Percentiles rank a stretch among this genome's conserved stretches.
Conservation (phyloP, 1,140 invertebrate species). For the Heliothis subflexa region DNA sequence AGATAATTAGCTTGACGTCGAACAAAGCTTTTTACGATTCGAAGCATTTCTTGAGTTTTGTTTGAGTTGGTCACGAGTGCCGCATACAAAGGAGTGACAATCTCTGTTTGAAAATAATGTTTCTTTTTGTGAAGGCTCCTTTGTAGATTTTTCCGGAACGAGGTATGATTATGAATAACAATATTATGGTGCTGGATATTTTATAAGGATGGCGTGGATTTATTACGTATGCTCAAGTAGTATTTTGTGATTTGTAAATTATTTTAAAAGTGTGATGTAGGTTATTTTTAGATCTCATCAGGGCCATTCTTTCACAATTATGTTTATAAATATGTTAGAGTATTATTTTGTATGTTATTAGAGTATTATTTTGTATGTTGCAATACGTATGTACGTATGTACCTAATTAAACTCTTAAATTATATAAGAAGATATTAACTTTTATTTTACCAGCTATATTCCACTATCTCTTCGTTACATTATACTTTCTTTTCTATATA, state of each 20-base stretch:
- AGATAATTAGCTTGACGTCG: constrained; percentile 19
- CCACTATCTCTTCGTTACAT: no score
- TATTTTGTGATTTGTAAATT: not conserved
- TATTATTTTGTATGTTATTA: no score
- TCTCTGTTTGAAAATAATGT: constrained; percentile 38
- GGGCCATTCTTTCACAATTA: no score
- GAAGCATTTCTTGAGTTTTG: constrained; percentile 22
- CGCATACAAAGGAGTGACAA: constrained; percentile 25
- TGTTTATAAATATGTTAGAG: no score
- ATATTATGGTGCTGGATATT: not conserved
- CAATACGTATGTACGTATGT: no score
- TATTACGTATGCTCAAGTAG: not conserved
- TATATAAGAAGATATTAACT: no score
- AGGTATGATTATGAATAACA: constrained; percentile 33
- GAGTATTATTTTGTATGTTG: no score
- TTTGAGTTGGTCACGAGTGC: constrained; percentile 24
- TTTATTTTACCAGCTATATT: no score
- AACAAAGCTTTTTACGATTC: constrained; percentile 22
- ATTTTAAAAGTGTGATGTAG: no score
- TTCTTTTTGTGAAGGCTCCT: constrained; percentile 18
- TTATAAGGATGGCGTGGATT: not conserved
- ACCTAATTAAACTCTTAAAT: no score
- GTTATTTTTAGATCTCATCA: no score
- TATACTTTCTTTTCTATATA: no score
- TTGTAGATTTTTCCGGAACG: constrained; percentile 24